Percentiles rank a stretch among this genome's conserved stretches.
phyloP scores from a whole-genome alignment of 2,113 vertebrate species.

The Uria lomvia region DNA sequence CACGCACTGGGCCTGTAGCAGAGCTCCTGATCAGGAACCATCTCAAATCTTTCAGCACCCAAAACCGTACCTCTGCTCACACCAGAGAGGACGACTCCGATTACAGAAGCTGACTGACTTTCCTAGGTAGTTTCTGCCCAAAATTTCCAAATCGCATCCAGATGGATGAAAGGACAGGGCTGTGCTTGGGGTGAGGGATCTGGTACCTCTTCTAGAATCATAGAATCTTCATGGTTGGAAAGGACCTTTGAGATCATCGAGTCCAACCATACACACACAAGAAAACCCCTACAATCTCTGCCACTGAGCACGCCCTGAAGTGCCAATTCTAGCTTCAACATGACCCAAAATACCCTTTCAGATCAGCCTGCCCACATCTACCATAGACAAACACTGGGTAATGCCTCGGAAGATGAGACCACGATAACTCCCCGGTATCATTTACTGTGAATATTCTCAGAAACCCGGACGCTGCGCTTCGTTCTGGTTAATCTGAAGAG shows the following conservation, averaged over 20 bases:
- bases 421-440: neutral
- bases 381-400: neutral
- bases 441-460: neutral
- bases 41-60: neutral
- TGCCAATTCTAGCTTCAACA: neutral
- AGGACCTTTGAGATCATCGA: too few species aligned
- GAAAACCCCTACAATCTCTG: too few species aligned
- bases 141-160: neutral
- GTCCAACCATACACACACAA: too few species aligned
- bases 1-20: accelerated
- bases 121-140: neutral
- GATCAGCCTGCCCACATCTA: neutral
- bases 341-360: neutral
- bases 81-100: neutral
- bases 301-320: too few species aligned
- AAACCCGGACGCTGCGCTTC: accelerated
- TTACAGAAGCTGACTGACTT: neutral
- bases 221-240: too few species aligned
- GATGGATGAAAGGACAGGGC: neutral
- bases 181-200: neutral
- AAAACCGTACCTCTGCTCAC: accelerated
- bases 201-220: neutral
- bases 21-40: neutral
- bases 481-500: neutral
- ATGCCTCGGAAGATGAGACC: accelerated